Conservation (phyloP, 2,797 vertebrate genomes). For the Saxicola maurus region DNA sequence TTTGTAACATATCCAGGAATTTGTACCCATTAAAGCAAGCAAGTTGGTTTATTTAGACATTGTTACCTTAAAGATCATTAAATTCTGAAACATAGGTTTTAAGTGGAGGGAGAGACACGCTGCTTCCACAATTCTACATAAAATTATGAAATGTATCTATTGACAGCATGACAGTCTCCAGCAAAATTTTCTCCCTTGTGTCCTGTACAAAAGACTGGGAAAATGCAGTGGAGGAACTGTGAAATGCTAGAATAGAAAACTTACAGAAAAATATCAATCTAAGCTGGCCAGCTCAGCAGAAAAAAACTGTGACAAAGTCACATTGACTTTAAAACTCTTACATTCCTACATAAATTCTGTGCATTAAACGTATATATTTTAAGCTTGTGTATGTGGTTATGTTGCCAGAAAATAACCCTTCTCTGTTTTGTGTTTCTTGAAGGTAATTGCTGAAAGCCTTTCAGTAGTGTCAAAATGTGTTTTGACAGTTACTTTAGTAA, state of each 20-base stretch:
- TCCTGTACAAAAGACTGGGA: not conserved
- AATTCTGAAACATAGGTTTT: not conserved
- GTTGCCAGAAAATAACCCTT: not conserved
- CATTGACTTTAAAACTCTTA: not conserved
- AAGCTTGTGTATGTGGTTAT: not conserved
- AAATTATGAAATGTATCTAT: not conserved
- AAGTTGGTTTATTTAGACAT: not conserved
- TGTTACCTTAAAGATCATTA: not conserved
- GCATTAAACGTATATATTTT: not conserved
- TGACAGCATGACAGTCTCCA: not conserved
- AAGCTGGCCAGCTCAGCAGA: not conserved
- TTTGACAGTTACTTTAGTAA: constrained; percentile 82
- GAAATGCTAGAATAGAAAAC: not conserved
- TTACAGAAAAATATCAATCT: not conserved
- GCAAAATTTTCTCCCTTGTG: not conserved
- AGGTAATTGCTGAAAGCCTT: constrained; percentile 90
- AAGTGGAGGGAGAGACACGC: not conserved
- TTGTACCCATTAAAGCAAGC: not conserved
- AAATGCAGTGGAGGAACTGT: not conserved
- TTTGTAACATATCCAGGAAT: not conserved
- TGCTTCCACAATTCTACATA: not conserved
- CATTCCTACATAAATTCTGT: not conserved
- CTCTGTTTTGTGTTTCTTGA: not conserved
- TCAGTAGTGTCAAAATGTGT: constrained; percentile 86
- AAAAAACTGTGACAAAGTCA: not conserved